Conservation (phyloP, 2,797 vertebrate genomes). For the Cynopterus sphinx region DNA sequence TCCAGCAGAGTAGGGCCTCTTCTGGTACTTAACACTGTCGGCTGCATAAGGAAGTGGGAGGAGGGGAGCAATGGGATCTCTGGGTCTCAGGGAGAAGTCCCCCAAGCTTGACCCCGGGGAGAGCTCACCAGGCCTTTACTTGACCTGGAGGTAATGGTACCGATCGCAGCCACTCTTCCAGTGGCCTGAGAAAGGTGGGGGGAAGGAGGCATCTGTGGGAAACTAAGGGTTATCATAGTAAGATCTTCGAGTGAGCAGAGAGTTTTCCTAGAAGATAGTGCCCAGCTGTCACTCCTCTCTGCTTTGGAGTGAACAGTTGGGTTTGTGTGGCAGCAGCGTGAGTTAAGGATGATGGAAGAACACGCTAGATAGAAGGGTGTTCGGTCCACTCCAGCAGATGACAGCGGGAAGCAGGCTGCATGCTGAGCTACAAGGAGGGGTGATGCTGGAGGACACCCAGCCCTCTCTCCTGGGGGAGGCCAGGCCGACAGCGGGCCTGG, state of each 20-base stretch:
- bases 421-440: accelerated
- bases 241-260: neutral
- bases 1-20: neutral
- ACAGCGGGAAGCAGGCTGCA: accelerated
- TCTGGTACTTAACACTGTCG: neutral
- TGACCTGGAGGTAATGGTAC: neutral
- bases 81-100: neutral
- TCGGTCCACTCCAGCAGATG: neutral
- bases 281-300: neutral
- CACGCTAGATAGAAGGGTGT: neutral
- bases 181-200: neutral
- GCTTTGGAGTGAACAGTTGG: neutral
- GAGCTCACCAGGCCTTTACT: neutral
- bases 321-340: neutral
- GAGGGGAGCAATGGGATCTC: neutral
- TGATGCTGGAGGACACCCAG: neutral
- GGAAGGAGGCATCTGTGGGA: neutral
- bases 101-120: neutral
- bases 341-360: neutral
- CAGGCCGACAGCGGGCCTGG: neutral
- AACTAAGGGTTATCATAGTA: accelerated
- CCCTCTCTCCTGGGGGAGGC: neutral
- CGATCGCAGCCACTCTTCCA: neutral
- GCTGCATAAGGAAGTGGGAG: neutral
- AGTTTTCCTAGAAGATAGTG: neutral